Evolutionary conservation across 1,140 invertebrate genomes (phyloP).

Genomic region (Diachasmimorpha longicaudata): DNA sequence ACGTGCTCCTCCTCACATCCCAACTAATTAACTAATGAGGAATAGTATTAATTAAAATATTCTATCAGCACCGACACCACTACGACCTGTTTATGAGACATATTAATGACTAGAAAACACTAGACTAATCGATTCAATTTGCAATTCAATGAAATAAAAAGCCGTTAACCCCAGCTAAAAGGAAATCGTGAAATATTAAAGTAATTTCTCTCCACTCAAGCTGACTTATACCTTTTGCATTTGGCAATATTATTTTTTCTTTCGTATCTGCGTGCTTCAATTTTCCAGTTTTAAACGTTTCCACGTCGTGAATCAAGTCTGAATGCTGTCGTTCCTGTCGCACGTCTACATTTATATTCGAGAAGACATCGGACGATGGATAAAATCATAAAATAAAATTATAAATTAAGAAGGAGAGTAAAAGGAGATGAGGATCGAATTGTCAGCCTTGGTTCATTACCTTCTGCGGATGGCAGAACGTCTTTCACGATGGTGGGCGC

Average conservation of each 20-base stretch:
- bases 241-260: slow-evolving; percentile 82
- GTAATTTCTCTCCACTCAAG: neutral
- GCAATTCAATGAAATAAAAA: neutral
- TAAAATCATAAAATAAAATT: neutral
- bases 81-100: neutral
- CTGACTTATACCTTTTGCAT: slow-evolving; percentile 72
- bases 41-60: neutral
- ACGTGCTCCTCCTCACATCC: no score
- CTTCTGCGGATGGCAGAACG: slow-evolving; percentile 85
- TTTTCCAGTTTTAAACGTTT: slow-evolving; percentile 72
- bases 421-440: neutral
- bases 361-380: neutral
- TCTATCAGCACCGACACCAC: neutral
- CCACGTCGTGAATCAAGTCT: slow-evolving; percentile 75
- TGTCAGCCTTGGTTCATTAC: slow-evolving; percentile 61
- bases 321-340: slow-evolving; percentile 76
- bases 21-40: neutral
- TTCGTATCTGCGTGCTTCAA: slow-evolving; percentile 78
- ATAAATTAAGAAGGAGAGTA: neutral
- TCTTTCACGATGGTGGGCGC: slow-evolving; percentile 87
- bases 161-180: neutral
- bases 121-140: neutral
- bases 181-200: neutral
- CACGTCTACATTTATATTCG: slow-evolving; percentile 67
- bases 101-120: neutral